These are phyloP conservation scores for Seladonia tumulorum DNA, from an alignment of 2,888 invertebrate species.

Conservation along the genomic window DNA sequence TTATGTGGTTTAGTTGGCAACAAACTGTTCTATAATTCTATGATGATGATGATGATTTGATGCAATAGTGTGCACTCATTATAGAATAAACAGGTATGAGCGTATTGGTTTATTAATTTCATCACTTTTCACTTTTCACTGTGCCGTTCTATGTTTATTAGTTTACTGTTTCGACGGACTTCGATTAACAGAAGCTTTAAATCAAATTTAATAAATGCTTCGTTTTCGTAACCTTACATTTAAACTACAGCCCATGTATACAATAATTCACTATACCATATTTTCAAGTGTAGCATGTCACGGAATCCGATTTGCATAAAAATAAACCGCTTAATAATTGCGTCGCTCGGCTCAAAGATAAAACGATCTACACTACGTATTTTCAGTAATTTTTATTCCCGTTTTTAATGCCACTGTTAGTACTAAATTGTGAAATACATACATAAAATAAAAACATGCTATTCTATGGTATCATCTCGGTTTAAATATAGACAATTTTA, in stretches of 20 bases:
- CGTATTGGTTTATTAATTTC: background rate
- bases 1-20: background rate
- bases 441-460: background rate
- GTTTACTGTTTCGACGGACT: background rate
- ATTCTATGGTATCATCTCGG: no score
- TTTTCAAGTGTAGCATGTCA: background rate
- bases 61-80: background rate
- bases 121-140: background rate
- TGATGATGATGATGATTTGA: background rate
- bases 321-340: background rate
- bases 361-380: background rate
- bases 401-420: background rate
- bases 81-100: background rate
- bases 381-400: background rate
- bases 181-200: background rate
- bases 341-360: background rate
- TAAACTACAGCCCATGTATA: background rate
- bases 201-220: background rate
- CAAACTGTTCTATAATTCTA: slow-evolving; percentile 3
- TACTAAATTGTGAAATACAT: background rate
- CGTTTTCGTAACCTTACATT: background rate
- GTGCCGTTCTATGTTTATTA: background rate
- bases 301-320: background rate
- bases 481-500: no score
- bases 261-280: background rate